Evolutionary conservation across 2,797 vertebrate genomes (phyloP), one percentile per base, ranked within the genome.

Genomic region (Microctenopoma steveboyesi): DNA sequence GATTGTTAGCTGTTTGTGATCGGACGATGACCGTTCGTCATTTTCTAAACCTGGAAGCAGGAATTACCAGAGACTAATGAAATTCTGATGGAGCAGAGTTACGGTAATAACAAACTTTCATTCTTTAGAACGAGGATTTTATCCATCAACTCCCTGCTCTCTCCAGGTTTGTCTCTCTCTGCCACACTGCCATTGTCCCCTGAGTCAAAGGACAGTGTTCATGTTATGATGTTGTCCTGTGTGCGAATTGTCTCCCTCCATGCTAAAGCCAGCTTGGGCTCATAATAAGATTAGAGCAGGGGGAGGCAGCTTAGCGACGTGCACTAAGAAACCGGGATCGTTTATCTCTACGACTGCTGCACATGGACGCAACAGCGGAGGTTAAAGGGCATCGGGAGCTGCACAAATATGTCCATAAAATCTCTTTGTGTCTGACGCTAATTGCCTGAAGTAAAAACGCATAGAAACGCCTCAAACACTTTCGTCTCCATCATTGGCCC

Each of bases 221-320:
- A 78, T 82, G 83, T 86, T 91, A 81, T 86, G 79, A 78, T 74
- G 80, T 79, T 68, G 72, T 82, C 76, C 82, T 81, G 75, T 70
- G 78, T 79, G 64, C 63, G 62, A 83, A 79, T 83, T 89, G 86
- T 84, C 79, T 84, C 74, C 69, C 75, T 85, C 81, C 77, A 79
- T 57, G 49, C 79, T 76, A 89, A 93, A 90, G 87, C 88, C 92
- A 88, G 92, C 92, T 91, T 92, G 87, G 85, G 72, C 82, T 76
- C 88, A 76, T 94, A 94, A 94, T 93, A 85, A 89, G 93, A 94
- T 94, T 94, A 92, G 74, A 85, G 79, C 37, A 69, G 84, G 70
- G 83, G 87, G 90, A 91, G 88, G 86, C 85, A 81, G 91, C 86
- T 94, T 93, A 93, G 88, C 9, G 70, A 86, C 90, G 89, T 87